Conservation (phyloP, 2,888 invertebrate genomes). For the Melieria picta region DNA sequence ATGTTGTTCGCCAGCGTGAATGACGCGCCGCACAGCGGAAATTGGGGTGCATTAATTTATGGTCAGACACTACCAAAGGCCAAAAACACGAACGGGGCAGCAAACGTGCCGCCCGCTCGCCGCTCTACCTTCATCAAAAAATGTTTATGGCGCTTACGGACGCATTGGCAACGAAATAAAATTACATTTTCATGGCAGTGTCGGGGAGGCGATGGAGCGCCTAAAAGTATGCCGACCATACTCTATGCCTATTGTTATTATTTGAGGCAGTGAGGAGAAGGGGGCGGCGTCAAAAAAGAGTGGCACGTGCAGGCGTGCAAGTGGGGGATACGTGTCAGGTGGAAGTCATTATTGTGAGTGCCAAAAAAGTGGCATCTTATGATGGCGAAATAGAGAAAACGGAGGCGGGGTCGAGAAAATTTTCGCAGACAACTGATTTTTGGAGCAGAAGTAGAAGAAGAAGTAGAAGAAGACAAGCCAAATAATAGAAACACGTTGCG, state of each 20-base stretch:
- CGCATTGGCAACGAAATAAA: constrained; percentile 43
- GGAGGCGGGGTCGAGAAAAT: constrained; percentile 26
- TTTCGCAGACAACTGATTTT: constrained; percentile 34
- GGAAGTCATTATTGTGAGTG: constrained; percentile 49
- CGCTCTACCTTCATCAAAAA: constrained; percentile 33
- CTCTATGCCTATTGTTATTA: constrained; percentile 24
- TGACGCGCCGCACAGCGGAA: constrained; percentile 23
- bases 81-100: neutral
- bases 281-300: neutral
- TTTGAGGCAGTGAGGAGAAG: constrained; percentile 10
- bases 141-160: constrained; percentile 41
- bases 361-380: constrained; percentile 28
- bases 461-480: neutral
- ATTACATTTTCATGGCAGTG: constrained; percentile 43
- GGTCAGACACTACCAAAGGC: constrained; percentile 32
- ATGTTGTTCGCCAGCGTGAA: constrained; percentile 3
- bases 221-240: constrained; percentile 40
- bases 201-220: constrained; percentile 19
- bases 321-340: constrained; percentile 31
- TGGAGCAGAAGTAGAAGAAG: neutral
- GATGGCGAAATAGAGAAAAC: too few relatives aligned
- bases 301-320: neutral
- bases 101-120: neutral
- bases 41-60: constrained; percentile 45
- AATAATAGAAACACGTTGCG: neutral